Evolutionary conservation across 1,140 invertebrate species (phyloP), one percentile per base, ranked within the genome.

Genomic region (Trichonephila inaurata): DNA sequence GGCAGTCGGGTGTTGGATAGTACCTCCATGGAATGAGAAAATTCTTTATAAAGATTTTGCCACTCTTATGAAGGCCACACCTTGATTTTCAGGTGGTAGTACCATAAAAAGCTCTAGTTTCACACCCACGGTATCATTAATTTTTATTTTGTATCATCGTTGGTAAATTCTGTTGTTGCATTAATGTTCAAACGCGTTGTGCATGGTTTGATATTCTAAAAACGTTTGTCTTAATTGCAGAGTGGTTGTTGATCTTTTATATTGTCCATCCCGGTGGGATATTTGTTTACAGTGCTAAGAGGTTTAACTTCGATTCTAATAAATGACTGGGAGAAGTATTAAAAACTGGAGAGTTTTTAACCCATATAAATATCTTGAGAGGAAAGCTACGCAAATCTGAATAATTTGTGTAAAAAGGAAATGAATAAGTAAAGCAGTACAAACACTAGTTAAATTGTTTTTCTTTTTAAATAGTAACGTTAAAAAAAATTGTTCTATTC

Each of bases 101-200:
- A 83, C 44, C 40, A n/a, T 8, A 51, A 21, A 51, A 19, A 88
- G 62, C 24, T 33, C 19, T 40, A 24, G 21, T 66, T 88, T 88
- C 86, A 88, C 86, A 88, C 86, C 86, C 33, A 88, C 86, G 86
- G 86, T 6, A 69, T 10, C 21, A 24, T 69, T 69, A 28, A 69
- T 24, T 69, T 24, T 69, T 61, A 83, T 51, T 61, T 58, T 60
- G 51, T 77, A 33, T 33, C 72, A 33, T 33, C 18, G 14, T 40
- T 77, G 72, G 7, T 12, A 69, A 69, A 21, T 69, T 21, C 66
- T 18, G 33, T 28, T 40, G 72, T 28, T 18, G 16, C 33, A 28
- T 77, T 40, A 33, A 77, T 40, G 72, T 14, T 28, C 14, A 28
- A 6, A 77, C 33, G 10, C 66, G 0, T 69, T 21, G 66, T 69